phyloP scores from a whole-genome alignment of 2,113 vertebrate genomes.

The Apaloderma vittatum region DNA sequence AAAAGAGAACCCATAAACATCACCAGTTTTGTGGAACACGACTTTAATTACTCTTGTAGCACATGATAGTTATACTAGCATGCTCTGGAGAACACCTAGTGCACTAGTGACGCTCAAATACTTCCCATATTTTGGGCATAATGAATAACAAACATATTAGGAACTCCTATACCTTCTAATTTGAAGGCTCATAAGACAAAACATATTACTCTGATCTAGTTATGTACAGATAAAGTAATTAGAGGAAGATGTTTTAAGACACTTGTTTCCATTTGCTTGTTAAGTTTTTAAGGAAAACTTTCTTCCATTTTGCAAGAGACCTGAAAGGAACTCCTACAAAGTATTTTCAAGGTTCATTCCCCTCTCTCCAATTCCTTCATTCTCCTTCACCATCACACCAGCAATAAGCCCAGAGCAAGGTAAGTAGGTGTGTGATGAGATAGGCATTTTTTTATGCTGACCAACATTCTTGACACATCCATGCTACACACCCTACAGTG shows the following conservation, averaged over 20 bases:
- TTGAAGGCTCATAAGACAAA: not conserved
- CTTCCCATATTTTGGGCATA: not conserved
- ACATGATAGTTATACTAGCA: rapidly evolving
- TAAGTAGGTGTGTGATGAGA: not conserved
- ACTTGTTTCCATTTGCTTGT: not conserved
- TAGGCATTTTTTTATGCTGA: not conserved
- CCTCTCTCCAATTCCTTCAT: not conserved
- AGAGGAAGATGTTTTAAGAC: not conserved
- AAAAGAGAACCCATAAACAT: not conserved
- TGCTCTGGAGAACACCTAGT: not conserved
- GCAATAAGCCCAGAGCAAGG: not conserved
- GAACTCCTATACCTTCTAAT: not conserved
- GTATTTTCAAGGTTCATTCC: not conserved
- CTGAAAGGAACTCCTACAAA: not conserved
- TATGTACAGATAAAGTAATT: not conserved
- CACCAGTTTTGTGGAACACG: not conserved
- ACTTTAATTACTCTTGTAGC: not conserved
- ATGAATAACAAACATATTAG: not conserved
- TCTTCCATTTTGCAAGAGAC: not conserved
- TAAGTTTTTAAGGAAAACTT: not conserved
- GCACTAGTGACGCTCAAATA: not conserved
- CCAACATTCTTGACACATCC: not conserved
- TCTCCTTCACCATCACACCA: not conserved
- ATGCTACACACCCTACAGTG: not conserved
- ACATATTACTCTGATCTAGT: not conserved